Percentiles rank a stretch among this genome's conserved stretches.
Evolutionary conservation across 2,888 invertebrate genomes (phyloP).

Genomic region (Brachyptera risi): DNA sequence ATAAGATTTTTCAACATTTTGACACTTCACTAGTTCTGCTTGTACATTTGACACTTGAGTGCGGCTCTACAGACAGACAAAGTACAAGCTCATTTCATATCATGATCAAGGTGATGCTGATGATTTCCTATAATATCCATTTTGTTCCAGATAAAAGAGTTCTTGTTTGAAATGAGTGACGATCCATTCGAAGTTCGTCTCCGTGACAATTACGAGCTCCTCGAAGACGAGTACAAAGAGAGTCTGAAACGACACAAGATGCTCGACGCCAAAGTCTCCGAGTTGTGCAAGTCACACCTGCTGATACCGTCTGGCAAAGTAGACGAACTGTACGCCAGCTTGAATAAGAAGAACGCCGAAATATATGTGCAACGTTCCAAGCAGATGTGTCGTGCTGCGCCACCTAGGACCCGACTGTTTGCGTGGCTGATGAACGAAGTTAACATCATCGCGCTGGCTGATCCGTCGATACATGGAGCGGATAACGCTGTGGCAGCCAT

Average conservation of each 20-base stretch:
- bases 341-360: slow-evolving; percentile 88
- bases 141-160: slow-evolving; percentile 71
- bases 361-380: slow-evolving; percentile 91
- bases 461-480: slow-evolving; percentile 79
- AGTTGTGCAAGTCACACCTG: slow-evolving; percentile 76
- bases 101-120: too few relatives aligned
- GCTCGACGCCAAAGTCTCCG: slow-evolving; percentile 77
- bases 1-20: too few relatives aligned
- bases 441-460: slow-evolving; percentile 75
- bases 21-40: too few relatives aligned
- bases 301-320: slow-evolving; percentile 78
- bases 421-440: slow-evolving; percentile 79
- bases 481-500: slow-evolving; percentile 69
- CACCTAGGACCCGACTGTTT: slow-evolving; percentile 69
- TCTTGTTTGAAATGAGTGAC: slow-evolving; percentile 89
- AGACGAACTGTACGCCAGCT: slow-evolving; percentile 81
- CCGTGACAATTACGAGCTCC: slow-evolving; percentile 89
- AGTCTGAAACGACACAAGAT: slow-evolving; percentile 83
- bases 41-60: too few relatives aligned
- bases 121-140: too few relatives aligned
- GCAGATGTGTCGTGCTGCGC: slow-evolving; percentile 61
- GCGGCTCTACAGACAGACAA: too few relatives aligned
- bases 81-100: too few relatives aligned
- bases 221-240: slow-evolving; percentile 94
- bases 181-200: slow-evolving; percentile 98